Evolutionary conservation across 2,888 invertebrate genomes (phyloP).

Genomic region (Machimus atricapillus): DNA sequence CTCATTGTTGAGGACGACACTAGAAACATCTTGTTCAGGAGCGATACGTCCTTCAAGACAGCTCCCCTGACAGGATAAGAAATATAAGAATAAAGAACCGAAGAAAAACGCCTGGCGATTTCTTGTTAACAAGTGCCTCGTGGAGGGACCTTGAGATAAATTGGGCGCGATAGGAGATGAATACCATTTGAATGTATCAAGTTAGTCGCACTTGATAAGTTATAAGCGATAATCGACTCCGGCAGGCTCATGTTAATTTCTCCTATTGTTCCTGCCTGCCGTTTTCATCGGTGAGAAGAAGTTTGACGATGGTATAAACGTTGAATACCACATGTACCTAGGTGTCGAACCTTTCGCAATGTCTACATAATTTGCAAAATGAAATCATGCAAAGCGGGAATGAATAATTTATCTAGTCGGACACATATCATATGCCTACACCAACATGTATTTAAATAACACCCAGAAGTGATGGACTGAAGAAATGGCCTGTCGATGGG

Average conservation of each 20-base stretch:
- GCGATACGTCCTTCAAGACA: not conserved
- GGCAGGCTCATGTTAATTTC: not conserved
- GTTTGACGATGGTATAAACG: no score
- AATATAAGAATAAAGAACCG: not conserved
- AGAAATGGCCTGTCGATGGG: not conserved
- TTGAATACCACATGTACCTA: not conserved
- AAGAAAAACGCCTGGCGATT: not conserved
- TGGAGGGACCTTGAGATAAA: constrained; percentile 38
- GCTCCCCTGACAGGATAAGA: not conserved
- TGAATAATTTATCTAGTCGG: not conserved
- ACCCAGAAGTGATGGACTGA: not conserved
- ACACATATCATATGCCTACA: not conserved
- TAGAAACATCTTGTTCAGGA: not conserved
- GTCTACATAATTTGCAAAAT: not conserved
- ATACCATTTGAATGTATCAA: constrained; percentile 13
- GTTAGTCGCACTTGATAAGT: not conserved
- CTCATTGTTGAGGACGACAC: not conserved
- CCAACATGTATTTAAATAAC: not conserved
- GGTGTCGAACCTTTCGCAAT: not conserved
- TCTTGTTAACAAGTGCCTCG: constrained; percentile 15
- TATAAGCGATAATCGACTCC: not conserved
- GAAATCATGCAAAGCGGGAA: not conserved
- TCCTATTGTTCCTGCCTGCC: not conserved
- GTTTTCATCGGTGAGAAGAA: not conserved
- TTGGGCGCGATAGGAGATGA: constrained; percentile 40